A percentile compares a stretch with the other conserved stretches of the same genome.
These are phyloP conservation scores for Dynastes tityus DNA, from an alignment of 2,888 invertebrate genomes.

Conservation along the genomic window DNA sequence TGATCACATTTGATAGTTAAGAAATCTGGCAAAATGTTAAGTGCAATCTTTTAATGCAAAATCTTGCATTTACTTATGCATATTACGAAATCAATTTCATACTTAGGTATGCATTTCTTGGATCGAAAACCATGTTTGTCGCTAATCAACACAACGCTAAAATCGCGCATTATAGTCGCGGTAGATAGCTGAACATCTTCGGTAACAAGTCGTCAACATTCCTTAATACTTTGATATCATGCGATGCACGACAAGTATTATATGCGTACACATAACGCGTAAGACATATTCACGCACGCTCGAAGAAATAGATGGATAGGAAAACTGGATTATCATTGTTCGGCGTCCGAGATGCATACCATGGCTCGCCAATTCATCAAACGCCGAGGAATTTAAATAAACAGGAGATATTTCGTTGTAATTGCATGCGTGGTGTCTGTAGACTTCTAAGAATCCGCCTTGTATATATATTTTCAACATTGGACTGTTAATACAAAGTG, in stretches of 20 bases:
- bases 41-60: too few species aligned
- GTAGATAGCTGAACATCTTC: slow-evolving; percentile 14
- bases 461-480: slow-evolving; percentile 37
- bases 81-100: too few species aligned
- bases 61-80: too few species aligned
- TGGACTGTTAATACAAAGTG: slow-evolving; percentile 41
- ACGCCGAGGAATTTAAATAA: slow-evolving; percentile 46
- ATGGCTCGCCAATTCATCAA: slow-evolving; percentile 45
- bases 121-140: neutral
- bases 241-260: slow-evolving; percentile 36
- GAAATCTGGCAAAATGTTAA: too few species aligned
- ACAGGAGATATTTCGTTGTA: slow-evolving; percentile 48
- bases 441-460: slow-evolving; percentile 47
- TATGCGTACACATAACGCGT: slow-evolving; percentile 1
- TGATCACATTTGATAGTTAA: too few species aligned
- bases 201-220: slow-evolving; percentile 33
- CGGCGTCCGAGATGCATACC: slow-evolving; percentile 45
- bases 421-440: slow-evolving; percentile 44
- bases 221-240: slow-evolving; percentile 44
- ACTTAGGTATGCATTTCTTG: neutral
- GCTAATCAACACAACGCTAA: slow-evolving; percentile 1
- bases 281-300: slow-evolving; percentile 25
- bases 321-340: slow-evolving; percentile 47
- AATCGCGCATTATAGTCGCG: neutral
- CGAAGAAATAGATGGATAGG: slow-evolving; percentile 38